A percentile compares a stretch with the other conserved stretches of the same genome.
These are phyloP conservation scores for Phasia obesa DNA, from an alignment of 2,888 invertebrate species.

Conservation along the genomic window DNA sequence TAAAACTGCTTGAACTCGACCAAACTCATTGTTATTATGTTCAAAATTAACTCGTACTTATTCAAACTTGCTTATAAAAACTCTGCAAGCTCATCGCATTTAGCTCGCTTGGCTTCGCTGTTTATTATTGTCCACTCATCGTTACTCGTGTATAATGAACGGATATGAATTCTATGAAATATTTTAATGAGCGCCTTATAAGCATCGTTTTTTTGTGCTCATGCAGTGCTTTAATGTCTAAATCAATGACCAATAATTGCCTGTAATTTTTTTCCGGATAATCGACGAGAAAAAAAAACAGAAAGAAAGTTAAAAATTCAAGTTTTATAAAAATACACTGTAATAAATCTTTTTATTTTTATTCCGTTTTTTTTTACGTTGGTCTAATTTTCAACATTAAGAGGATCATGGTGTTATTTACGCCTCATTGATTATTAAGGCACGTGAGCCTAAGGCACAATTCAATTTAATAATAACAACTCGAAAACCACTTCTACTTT, in stretches of 20 bases:
- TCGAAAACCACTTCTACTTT: not conserved
- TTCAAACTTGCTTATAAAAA: no score
- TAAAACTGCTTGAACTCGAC: no score
- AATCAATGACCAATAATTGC: not conserved
- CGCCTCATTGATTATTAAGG: constrained; percentile 53
- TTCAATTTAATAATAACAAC: constrained; percentile 44
- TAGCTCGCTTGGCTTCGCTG: no score
- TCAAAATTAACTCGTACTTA: no score
- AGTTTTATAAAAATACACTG: constrained; percentile 8
- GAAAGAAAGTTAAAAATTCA: not conserved
- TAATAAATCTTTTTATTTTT: constrained; percentile 2
- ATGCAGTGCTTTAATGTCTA: no score
- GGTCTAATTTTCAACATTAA: constrained; percentile 32
- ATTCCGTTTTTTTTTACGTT: not conserved
- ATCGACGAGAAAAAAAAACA: not conserved
- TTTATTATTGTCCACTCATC: no score
- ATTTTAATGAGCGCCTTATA: no score
- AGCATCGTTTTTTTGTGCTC: no score
- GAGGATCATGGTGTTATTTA: constrained; percentile 12
- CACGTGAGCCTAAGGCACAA: constrained; percentile 37
- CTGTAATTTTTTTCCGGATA: not conserved
- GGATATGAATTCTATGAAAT: no score
- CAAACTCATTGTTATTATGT: no score
- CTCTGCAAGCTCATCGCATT: no score
- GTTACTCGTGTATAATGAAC: no score